Conservation (phyloP, 2,888 invertebrate genomes). For the Drosophila tanythrix region DNA sequence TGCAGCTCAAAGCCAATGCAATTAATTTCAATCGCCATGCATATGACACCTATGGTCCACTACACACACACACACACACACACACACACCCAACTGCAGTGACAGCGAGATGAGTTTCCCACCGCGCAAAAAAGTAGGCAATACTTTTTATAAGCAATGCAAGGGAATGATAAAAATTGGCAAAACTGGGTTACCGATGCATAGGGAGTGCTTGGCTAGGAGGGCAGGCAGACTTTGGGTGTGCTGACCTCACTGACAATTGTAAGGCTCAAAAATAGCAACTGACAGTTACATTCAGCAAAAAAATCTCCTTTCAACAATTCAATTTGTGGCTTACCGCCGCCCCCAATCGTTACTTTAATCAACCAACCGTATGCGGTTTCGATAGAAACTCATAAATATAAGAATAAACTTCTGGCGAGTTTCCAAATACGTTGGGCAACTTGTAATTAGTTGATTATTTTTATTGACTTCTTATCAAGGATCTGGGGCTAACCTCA, state of each 20-base stretch:
- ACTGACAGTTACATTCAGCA: slow-evolving; percentile 2
- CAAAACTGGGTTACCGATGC: slow-evolving; percentile 8
- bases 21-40: slow-evolving; percentile 76
- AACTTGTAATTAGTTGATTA: too few relatives aligned
- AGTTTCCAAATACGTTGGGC: not conserved
- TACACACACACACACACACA: slow-evolving; percentile 66
- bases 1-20: slow-evolving; percentile 75
- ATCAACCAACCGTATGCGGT: not conserved
- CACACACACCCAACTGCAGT: slow-evolving; percentile 59
- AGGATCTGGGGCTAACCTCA: not conserved
- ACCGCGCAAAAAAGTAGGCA: slow-evolving; percentile 60
- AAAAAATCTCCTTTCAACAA: not conserved
- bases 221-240: not conserved
- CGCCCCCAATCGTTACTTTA: not conserved
- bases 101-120: slow-evolving; percentile 27
- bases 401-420: not conserved
- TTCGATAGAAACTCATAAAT: not conserved
- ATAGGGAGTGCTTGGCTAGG: not conserved
- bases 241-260: slow-evolving; percentile 30
- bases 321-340: not conserved
- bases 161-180: slow-evolving; percentile 36
- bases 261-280: not conserved
- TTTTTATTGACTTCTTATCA: not conserved
- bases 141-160: slow-evolving; percentile 69
- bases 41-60: slow-evolving; percentile 76